These are phyloP conservation scores for Willowsia nigromaculata DNA, from an alignment of 2,888 invertebrate species.

Conservation along the genomic window DNA sequence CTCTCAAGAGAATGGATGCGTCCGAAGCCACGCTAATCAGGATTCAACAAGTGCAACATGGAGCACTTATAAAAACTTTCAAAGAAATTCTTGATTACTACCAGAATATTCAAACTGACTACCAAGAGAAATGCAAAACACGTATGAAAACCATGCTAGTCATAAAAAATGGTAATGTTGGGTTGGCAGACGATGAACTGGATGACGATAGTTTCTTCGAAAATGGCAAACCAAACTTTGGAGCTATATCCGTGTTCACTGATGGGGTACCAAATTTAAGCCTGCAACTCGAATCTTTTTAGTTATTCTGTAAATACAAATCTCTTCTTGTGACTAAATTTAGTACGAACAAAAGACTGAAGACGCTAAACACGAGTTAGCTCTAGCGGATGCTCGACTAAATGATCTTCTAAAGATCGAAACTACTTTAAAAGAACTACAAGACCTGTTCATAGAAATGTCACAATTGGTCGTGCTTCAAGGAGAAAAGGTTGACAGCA, in stretches of 20 bases:
- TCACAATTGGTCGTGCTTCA: background rate
- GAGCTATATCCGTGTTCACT: slow-evolving; percentile 1
- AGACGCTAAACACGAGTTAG: background rate
- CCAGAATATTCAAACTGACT: background rate
- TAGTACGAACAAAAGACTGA: slow-evolving; percentile 6
- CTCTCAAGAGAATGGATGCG: background rate
- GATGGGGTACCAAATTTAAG: background rate
- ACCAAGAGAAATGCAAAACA: slow-evolving; percentile 21
- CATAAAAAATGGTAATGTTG: background rate
- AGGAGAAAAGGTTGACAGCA: slow-evolving; percentile 10
- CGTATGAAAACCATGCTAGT: background rate
- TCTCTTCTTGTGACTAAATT: background rate
- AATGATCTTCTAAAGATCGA: slow-evolving; percentile 3
- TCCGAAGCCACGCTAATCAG: background rate
- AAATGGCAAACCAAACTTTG: background rate
- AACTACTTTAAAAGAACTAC: background rate
- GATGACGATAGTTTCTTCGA: background rate
- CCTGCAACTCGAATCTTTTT: background rate
- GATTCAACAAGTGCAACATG: background rate
- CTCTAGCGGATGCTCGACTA: background rate
- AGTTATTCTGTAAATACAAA: background rate
- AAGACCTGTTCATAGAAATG: slow-evolving; percentile 28
- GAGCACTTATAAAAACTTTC: background rate
- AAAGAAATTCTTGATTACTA: background rate
- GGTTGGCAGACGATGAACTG: background rate